These are phyloP conservation scores for Xenus cinereus DNA, from an alignment of 2,113 vertebrate species.

Conservation along the genomic window DNA sequence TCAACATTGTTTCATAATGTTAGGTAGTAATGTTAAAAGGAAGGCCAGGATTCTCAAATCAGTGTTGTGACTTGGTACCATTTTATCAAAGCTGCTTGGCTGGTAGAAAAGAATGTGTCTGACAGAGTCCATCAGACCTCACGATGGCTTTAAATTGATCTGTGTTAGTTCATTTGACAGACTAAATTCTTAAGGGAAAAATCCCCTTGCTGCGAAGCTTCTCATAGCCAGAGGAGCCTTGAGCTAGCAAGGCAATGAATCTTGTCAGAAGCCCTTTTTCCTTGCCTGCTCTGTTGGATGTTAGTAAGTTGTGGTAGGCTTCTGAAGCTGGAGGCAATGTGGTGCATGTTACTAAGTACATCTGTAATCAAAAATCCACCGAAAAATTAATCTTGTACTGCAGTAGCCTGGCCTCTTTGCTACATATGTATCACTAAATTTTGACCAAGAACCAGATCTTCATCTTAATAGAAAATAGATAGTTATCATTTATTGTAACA, in stretches of 20 bases:
- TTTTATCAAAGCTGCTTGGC: neutral
- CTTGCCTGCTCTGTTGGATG: neutral
- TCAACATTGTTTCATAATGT: neutral
- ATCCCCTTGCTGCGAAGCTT: neutral
- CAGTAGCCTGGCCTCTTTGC: neutral
- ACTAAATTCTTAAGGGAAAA: neutral
- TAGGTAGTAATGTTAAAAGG: neutral
- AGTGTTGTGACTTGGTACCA: neutral
- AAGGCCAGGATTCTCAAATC: neutral
- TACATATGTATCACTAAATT: neutral
- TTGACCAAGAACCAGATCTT: neutral
- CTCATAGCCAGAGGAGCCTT: neutral
- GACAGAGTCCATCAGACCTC: neutral
- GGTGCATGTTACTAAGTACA: rapidly evolving
- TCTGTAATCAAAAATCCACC: neutral
- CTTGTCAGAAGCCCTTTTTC: neutral
- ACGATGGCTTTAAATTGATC: neutral
- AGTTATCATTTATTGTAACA: neutral
- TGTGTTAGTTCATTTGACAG: neutral
- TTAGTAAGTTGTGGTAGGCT: neutral
- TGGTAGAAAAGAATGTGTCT: neutral
- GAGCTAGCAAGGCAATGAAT: neutral
- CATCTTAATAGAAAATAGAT: neutral
- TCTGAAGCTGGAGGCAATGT: neutral
- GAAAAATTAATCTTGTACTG: neutral